phyloP scores from a whole-genome alignment of 1,140 invertebrate genomes.

The Meloidogyne chitwoodi region DNA sequence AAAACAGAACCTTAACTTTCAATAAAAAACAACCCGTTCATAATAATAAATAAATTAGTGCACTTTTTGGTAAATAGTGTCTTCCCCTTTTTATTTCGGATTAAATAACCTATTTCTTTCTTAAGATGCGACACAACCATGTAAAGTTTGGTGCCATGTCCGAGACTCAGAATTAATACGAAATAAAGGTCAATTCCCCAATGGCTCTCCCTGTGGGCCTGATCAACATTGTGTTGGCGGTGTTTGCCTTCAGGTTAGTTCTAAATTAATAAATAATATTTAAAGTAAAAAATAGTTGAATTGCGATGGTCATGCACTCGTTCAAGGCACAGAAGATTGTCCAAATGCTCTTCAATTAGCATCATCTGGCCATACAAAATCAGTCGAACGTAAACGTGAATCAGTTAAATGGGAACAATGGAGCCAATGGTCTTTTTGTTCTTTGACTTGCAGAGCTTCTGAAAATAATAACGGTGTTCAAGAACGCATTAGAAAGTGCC shows the following conservation, averaged over 20 bases:
- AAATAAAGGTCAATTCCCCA: conserved; percentile 60
- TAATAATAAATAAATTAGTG: too few relatives aligned
- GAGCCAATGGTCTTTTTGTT: conserved; percentile 32
- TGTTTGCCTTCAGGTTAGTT: conserved; percentile 35
- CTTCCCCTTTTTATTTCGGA: too few relatives aligned
- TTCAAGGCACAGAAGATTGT: conserved; percentile 11
- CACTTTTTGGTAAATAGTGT: too few relatives aligned
- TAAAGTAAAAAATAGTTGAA: background rate
- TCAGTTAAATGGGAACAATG: conserved; percentile 42
- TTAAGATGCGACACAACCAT: conserved; percentile 56
- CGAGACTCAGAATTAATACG: conserved; percentile 55
- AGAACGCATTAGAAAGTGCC: conserved; percentile 37
- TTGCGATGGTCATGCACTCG: conserved; percentile 17
- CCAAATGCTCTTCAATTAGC: background rate
- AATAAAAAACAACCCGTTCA: too few relatives aligned
- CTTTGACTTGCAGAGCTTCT: conserved; percentile 22
- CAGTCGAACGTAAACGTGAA: conserved; percentile 7
- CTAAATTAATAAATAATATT: background rate
- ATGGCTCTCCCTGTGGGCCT: conserved; percentile 55
- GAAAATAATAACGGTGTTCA: conserved; percentile 33
- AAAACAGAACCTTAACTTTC: too few relatives aligned
- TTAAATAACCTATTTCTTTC: background rate
- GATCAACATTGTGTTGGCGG: conserved; percentile 55
- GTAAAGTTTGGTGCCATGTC: conserved; percentile 60
- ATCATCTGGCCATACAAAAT: background rate